Percentiles rank a stretch among this genome's conserved stretches.
phyloP scores from a whole-genome alignment of 2,888 invertebrate species.

The Tuberolachnus salignus region DNA sequence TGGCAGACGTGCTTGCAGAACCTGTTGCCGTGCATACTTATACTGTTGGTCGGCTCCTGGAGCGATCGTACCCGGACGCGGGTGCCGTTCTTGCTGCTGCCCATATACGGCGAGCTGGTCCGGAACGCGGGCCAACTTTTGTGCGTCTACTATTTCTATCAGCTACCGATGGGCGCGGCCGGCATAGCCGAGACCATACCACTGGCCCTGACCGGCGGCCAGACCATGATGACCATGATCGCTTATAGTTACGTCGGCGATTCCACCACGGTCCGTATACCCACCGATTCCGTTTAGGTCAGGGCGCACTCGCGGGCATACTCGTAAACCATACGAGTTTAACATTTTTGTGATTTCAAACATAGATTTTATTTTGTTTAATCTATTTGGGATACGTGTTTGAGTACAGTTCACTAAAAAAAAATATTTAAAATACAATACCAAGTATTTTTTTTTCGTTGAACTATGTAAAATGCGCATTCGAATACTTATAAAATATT shows the following conservation, averaged over 20 bases:
- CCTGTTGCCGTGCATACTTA: conserved; percentile 76
- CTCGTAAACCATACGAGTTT: too few relatives aligned
- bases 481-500: too few relatives aligned
- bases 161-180: conserved; percentile 77
- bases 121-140: conserved; percentile 78
- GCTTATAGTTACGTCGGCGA: conserved; percentile 89
- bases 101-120: conserved; percentile 79
- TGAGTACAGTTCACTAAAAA: too few relatives aligned
- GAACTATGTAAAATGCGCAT: too few relatives aligned
- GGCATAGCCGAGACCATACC: conserved; percentile 81
- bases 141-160: conserved; percentile 79
- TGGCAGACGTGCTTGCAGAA: conserved; percentile 87
- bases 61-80: conserved; percentile 69
- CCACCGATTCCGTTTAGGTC: too few relatives aligned
- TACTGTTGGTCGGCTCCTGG: conserved; percentile 80
- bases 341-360: too few relatives aligned
- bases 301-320: too few relatives aligned
- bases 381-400: too few relatives aligned
- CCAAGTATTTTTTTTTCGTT: too few relatives aligned
- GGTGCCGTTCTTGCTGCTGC: conserved; percentile 83
- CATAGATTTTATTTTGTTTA: too few relatives aligned
- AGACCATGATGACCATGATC: conserved; percentile 90
- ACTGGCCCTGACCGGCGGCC: conserved; percentile 81
- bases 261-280: conserved; percentile 72
- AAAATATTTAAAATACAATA: too few relatives aligned